Base-by-base conservation (phyloP, 2,797 vertebrate genomes). In the Hemibagrus guttatus region DNA sequence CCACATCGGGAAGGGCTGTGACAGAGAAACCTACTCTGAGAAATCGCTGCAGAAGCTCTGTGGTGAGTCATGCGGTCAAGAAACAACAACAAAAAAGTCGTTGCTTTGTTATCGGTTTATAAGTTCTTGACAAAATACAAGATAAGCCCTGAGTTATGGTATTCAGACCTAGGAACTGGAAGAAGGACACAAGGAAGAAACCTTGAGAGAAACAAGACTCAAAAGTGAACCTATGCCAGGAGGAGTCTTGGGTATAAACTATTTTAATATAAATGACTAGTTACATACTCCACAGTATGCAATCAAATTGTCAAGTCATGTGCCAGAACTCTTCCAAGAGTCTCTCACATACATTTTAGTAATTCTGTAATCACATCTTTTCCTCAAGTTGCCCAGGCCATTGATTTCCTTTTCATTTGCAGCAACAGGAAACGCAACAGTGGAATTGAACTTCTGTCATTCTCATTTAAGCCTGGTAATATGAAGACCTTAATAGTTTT, bases 41-140 rank as follows among this genome's bases (percentile, higher is more conserved):
- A 98, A 97, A 91, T 97, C 98, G 39, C 95, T 99, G 87, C 97
- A 98, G 91, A 98, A 97, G 85, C 94, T 98, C 81, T 99, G 98
- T n/a, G 86, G 86, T 87, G 46, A 87, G 86, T 74, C 16, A 16
- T 12, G 17, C 61, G 23, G 13, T 12, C 28, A 58, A 56, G 75
- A 56, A 56, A 28, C 49, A 19, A 54, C 6, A 28, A 5, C 19
- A 76, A 54, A 5, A 31, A 76, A 54, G 13, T n/a, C n/a, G 26
- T n/a, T 52, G 16, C 42, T 39, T 78, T 46, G 13, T 81, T 35
- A 26, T 58, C 28, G 1, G 16, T 76, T 79, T 23, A 4, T 11
- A 13, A 35, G 49, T 31, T 56, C 17, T 21, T 28, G n/a, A 1
- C 7, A 56, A 52, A 52, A 26, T 35, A 39, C 19, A 12, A 71